phyloP scores from a whole-genome alignment of 2,888 invertebrate species.

The Pollenia labialis region DNA sequence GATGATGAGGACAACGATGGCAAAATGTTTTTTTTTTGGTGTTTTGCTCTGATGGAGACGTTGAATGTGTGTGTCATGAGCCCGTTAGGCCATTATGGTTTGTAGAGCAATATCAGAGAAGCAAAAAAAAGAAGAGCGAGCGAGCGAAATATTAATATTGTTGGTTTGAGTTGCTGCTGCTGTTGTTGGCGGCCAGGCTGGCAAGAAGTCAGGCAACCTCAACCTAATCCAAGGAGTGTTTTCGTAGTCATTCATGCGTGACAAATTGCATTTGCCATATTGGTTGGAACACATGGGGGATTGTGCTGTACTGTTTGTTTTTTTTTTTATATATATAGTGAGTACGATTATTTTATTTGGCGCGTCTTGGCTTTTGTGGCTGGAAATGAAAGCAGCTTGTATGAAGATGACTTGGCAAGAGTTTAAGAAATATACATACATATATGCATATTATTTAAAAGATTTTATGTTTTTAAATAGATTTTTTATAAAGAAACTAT shows the following conservation, averaged over 20 bases:
- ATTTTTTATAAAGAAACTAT: neutral
- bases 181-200: conserved; percentile 34
- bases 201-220: conserved; percentile 61
- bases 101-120: conserved; percentile 38
- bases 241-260: conserved; percentile 67
- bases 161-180: conserved; percentile 9
- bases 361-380: neutral
- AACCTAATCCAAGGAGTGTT: conserved; percentile 69
- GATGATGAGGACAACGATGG: conserved; percentile 20
- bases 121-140: conserved; percentile 1
- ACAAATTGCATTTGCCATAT: conserved; percentile 70
- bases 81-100: conserved; percentile 63
- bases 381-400: neutral
- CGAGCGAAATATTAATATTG: conserved; percentile 44
- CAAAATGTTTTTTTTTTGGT: conserved; percentile 13
- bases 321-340: neutral
- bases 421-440: neutral
- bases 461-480: no score
- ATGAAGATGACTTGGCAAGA: neutral
- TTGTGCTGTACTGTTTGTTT: conserved; percentile 12
- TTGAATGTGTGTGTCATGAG: conserved; percentile 55
- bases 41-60: conserved; percentile 41
- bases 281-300: conserved; percentile 59
- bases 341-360: neutral
- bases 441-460: no score